A percentile compares a stretch with the other conserved stretches of the same genome.
phyloP scores from a whole-genome alignment of 2,113 vertebrate species.

The Vidua chalybeata region DNA sequence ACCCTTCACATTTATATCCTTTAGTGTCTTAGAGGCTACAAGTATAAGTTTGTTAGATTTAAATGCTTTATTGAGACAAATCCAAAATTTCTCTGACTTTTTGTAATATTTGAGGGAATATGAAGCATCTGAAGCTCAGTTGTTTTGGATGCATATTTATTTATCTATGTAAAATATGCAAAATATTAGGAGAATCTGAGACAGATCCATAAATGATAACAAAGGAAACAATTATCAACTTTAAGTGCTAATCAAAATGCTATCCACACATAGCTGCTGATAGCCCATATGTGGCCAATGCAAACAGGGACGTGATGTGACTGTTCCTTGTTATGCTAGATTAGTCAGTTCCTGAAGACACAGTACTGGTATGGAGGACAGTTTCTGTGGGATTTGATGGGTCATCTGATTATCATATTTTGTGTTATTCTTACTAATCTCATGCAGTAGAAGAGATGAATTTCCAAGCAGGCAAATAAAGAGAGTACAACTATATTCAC shows the following conservation, averaged over 20 bases:
- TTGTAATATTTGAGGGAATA: neutral
- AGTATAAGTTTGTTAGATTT: neutral
- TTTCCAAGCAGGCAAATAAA: neutral
- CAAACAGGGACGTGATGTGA: constrained; percentile 34
- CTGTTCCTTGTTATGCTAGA: neutral
- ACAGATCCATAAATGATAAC: neutral
- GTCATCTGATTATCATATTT: constrained; percentile 51
- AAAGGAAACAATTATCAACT: neutral
- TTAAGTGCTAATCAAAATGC: constrained; percentile 33
- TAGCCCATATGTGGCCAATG: neutral
- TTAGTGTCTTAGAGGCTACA: neutral
- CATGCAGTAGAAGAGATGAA: neutral
- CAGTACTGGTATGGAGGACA: neutral
- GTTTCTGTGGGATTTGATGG: neutral
- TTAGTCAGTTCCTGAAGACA: neutral
- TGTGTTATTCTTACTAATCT: neutral
- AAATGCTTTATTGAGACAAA: neutral
- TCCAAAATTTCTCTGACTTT: neutral
- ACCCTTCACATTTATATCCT: neutral
- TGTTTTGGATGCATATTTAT: neutral
- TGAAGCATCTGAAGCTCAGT: neutral
- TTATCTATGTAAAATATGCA: neutral
- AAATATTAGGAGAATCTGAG: neutral
- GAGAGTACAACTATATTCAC: neutral
- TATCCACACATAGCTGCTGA: neutral